phyloP scores from a whole-genome alignment of 2,797 vertebrate species.

The Meda fulgida region DNA sequence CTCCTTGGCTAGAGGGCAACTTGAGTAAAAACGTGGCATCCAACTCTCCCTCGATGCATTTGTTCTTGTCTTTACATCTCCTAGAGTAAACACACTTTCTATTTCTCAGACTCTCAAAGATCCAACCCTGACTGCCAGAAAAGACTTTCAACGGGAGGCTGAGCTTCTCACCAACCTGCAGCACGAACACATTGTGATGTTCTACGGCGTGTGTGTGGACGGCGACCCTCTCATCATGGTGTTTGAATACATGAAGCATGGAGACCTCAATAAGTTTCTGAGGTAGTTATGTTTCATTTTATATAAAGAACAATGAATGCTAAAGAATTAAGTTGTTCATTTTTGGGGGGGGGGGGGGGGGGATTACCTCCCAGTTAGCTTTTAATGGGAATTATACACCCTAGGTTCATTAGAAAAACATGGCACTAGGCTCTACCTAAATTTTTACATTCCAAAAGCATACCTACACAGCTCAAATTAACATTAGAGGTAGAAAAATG shows the following conservation, averaged over 20 bases:
- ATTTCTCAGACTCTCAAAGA: constrained; percentile 90
- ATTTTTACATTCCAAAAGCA: not conserved
- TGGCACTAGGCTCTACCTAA: not conserved
- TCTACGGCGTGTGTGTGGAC: constrained; percentile 94
- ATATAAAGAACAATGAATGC: not conserved
- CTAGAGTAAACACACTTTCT: constrained; percentile 5
- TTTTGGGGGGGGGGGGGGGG: no score
- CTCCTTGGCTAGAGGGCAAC: constrained; percentile 29
- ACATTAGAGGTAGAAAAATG: not conserved
- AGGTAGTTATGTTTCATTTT: constrained; percentile 77
- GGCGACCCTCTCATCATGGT: constrained; percentile 99
- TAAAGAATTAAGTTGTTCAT: not conserved
- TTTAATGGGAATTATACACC: not conserved
- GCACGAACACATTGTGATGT: constrained; percentile 97
- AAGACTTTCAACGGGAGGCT: constrained; percentile 97
- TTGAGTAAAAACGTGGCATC: not conserved
- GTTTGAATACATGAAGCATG: constrained; percentile 99
- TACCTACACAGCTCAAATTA: not conserved
- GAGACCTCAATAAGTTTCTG: constrained; percentile 98
- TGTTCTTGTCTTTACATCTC: not conserved
- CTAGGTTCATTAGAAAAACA: not conserved
- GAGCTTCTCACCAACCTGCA: constrained; percentile 97
- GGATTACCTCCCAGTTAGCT: not conserved
- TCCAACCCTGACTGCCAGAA: constrained; percentile 91
- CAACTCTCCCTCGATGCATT: not conserved